Evolutionary conservation across 1,140 invertebrate genomes (phyloP).

Genomic region (Ips typographus): DNA sequence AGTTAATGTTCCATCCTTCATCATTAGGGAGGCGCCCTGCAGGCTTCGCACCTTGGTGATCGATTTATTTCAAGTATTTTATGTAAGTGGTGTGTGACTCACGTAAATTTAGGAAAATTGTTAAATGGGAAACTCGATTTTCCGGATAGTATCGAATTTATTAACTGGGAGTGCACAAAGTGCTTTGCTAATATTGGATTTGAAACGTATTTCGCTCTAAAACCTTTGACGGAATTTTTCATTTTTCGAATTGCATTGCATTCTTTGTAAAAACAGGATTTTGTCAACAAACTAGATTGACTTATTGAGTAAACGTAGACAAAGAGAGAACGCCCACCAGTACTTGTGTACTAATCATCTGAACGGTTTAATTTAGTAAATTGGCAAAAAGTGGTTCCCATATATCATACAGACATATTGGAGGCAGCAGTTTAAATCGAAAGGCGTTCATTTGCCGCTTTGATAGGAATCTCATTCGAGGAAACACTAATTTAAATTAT

Average conservation of each 20-base stretch:
- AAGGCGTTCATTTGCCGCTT: slow-evolving; percentile 35
- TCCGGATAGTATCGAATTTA: slow-evolving; percentile 7
- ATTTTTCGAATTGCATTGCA: neutral
- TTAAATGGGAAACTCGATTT: slow-evolving; percentile 6
- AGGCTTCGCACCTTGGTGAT: slow-evolving; percentile 16
- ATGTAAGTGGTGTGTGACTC: neutral
- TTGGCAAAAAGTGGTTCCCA: slow-evolving; percentile 16
- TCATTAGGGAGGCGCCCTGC: slow-evolving; percentile 13
- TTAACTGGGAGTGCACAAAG: slow-evolving; percentile 2
- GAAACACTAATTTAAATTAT: slow-evolving; percentile 36
- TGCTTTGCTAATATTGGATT: slow-evolving; percentile 11
- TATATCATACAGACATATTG: slow-evolving; percentile 35
- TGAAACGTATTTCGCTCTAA: slow-evolving; percentile 6
- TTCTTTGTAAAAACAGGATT: neutral
- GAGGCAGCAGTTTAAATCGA: slow-evolving; percentile 34
- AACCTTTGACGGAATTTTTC: slow-evolving; percentile 11
- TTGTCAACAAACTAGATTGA: too few species aligned
- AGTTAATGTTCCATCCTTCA: slow-evolving; percentile 22
- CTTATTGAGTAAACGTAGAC: too few species aligned
- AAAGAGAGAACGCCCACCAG: too few species aligned
- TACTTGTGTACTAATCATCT: neutral
- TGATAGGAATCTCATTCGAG: slow-evolving; percentile 34
- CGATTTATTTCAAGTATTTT: neutral
- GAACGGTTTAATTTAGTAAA: slow-evolving; percentile 24
- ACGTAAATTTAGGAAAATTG: neutral